phyloP scores from a whole-genome alignment of 1,140 invertebrate species.

The Bradynema listronoti region DNA sequence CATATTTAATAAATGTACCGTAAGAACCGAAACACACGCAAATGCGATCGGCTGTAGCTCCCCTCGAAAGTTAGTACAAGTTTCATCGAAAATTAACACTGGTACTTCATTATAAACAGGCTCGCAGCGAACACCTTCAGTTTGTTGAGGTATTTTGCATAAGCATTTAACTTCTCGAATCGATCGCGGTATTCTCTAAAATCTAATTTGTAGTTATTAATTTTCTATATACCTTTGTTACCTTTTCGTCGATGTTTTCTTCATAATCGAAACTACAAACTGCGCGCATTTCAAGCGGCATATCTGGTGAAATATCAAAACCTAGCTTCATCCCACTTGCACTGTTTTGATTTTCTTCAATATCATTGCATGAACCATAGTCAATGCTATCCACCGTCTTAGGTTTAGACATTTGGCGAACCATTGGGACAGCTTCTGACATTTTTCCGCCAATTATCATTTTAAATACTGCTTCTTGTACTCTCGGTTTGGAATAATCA shows the following conservation, averaged over 20 bases:
- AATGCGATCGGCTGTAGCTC: conserved; percentile 4
- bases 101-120: conserved; percentile 20
- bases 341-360: not conserved
- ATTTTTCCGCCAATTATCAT: conserved; percentile 3
- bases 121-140: conserved; percentile 8
- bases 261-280: conserved; percentile 12
- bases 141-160: not conserved
- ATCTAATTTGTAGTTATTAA: not conserved
- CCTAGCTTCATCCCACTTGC: not conserved
- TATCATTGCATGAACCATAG: not conserved
- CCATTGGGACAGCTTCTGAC: not conserved
- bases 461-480: conserved; percentile 3
- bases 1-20: not conserved
- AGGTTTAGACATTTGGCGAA: not conserved
- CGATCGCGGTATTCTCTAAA: conserved; percentile 3
- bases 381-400: not conserved
- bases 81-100: conserved; percentile 17
- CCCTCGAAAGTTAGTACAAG: conserved; percentile 4
- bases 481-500: not conserved
- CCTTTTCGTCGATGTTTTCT: conserved; percentile 19
- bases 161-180: conserved; percentile 18
- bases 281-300: conserved; percentile 19
- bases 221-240: not conserved
- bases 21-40: conserved; percentile 13
- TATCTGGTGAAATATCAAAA: conserved; percentile 11